These are phyloP conservation scores for Apogon talboti DNA, from an alignment of 2,797 vertebrate genomes.

Conservation along the genomic window DNA sequence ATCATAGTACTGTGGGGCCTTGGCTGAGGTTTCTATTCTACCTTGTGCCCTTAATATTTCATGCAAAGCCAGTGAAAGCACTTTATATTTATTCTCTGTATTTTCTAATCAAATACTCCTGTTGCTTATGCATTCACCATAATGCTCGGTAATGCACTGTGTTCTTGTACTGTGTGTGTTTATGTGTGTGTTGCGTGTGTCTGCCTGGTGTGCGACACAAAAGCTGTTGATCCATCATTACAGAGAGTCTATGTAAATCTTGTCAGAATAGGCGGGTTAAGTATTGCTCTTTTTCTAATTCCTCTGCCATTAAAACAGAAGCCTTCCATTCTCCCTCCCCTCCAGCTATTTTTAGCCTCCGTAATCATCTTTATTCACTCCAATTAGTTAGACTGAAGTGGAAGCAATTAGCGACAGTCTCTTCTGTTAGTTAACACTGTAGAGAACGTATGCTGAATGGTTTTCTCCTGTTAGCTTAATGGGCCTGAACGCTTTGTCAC, in stretches of 20 bases:
- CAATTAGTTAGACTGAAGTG: slow-evolving; percentile 83
- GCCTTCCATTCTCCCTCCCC: slow-evolving; percentile 55
- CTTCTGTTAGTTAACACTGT: slow-evolving; percentile 76
- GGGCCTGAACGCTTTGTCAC: slow-evolving; percentile 69
- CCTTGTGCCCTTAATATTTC: no score
- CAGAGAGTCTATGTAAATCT: slow-evolving; percentile 58
- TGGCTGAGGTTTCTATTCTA: no score
- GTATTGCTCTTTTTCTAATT: slow-evolving; percentile 59
- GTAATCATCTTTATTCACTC: slow-evolving; percentile 87
- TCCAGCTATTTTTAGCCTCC: slow-evolving; percentile 81
- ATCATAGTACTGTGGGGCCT: no score
- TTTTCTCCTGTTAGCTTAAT: slow-evolving; percentile 78
- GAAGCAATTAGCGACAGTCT: slow-evolving; percentile 82
- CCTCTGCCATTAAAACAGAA: slow-evolving; percentile 63
- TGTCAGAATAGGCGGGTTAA: slow-evolving; percentile 67
- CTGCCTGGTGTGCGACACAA: slow-evolving; percentile 13
- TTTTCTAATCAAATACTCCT: no score
- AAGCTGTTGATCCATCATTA: slow-evolving; percentile 65
- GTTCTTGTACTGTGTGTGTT: neutral
- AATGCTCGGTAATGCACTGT: no score
- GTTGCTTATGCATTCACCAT: no score
- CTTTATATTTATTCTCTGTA: no score
- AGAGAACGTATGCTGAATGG: slow-evolving; percentile 69
- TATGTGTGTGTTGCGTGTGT: slow-evolving; percentile 2
- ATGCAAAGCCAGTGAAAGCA: no score